These are phyloP conservation scores for Acrocephalus kingi DNA, from an alignment of 2,113 vertebrate genomes.

Conservation along the genomic window DNA sequence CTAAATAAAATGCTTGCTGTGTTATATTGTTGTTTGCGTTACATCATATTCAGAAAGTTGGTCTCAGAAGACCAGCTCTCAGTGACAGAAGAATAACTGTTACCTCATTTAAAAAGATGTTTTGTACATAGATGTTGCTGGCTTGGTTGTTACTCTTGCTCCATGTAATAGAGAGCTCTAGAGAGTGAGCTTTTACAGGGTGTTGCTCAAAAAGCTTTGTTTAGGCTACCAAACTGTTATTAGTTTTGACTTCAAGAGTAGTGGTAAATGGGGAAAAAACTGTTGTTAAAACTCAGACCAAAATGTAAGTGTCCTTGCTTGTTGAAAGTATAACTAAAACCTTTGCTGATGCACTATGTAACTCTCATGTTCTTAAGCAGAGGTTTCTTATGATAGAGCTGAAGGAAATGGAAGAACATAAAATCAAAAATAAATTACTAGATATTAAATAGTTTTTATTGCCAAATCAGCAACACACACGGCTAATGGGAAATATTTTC, in stretches of 20 bases:
- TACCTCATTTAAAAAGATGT: not conserved
- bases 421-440: constrained; percentile 70
- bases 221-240: not conserved
- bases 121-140: not conserved
- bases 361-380: not conserved
- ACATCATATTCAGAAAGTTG: not conserved
- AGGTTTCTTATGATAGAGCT: constrained; percentile 55
- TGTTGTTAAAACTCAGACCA: not conserved
- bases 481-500: constrained; percentile 72
- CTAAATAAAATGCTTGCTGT: not conserved
- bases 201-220: not conserved
- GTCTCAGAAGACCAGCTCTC: not conserved
- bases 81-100: not conserved
- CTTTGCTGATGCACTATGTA: not conserved
- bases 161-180: not conserved
- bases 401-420: constrained; percentile 48
- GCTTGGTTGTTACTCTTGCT: not conserved
- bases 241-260: not conserved
- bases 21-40: not conserved
- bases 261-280: not conserved
- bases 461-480: constrained; percentile 64
- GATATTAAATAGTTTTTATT: constrained; percentile 70
- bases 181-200: not conserved
- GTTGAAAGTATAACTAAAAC: not conserved
- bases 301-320: fast-evolving